A percentile compares a stretch with the other conserved stretches of the same genome.
Evolutionary conservation across 2,113 vertebrate species (phyloP).

Genomic region (Xiphias gladius): DNA sequence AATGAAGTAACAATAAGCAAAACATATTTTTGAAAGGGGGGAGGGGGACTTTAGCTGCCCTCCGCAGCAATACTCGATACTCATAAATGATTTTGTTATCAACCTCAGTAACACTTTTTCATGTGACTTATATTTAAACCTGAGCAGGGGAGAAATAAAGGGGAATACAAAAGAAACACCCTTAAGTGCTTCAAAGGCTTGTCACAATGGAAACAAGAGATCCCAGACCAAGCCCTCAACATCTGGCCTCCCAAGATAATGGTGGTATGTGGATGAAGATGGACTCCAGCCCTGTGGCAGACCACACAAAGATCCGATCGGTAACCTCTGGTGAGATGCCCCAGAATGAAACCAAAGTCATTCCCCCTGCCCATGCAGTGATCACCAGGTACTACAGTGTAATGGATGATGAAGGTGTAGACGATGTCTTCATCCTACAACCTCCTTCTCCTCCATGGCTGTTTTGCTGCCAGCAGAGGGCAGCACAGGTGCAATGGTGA

Average conservation of each 20-base stretch:
- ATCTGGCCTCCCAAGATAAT: slow-evolving; percentile 27
- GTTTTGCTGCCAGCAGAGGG: slow-evolving; percentile 52
- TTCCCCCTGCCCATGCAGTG: not conserved
- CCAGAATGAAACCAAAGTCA: not conserved
- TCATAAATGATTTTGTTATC: not conserved
- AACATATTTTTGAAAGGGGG: not conserved
- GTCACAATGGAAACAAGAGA: slow-evolving; percentile 48
- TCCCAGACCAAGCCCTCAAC: slow-evolving; percentile 4
- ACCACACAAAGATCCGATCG: slow-evolving; percentile 15
- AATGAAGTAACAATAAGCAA: not conserved
- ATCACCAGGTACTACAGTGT: slow-evolving; percentile 20
- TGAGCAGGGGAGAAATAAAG: not conserved
- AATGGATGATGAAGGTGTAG: slow-evolving; percentile 51
- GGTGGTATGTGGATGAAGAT: slow-evolving; percentile 50
- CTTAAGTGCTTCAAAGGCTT: slow-evolving; percentile 3
- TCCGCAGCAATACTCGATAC: too few species aligned
- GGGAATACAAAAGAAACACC: not conserved
- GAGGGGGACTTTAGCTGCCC: too few species aligned
- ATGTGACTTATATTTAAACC: slow-evolving; percentile 21
- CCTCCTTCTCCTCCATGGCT: not conserved
- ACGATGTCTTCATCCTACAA: slow-evolving; percentile 50
- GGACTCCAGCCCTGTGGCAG: slow-evolving; percentile 10
- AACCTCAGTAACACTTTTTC: slow-evolving; percentile 14
- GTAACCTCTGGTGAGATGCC: not conserved
- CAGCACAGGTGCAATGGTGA: slow-evolving; percentile 8